Evolutionary conservation across 2,888 invertebrate genomes (phyloP).

Genomic region (Drosophila kambysellisi): DNA sequence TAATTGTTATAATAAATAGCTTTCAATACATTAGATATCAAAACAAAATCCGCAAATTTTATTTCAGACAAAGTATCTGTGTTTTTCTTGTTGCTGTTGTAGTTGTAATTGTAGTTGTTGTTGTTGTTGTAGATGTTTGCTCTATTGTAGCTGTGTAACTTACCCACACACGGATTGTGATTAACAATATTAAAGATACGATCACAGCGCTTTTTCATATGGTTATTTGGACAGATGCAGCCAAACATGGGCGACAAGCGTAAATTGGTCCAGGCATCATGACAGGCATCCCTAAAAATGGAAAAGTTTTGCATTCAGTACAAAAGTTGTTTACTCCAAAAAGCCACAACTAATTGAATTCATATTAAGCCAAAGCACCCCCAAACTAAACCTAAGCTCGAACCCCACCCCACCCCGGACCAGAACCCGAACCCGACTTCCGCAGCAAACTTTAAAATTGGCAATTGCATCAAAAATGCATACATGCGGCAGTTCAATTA

Average conservation of each 20-base stretch:
- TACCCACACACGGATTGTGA: slow-evolving; percentile 97
- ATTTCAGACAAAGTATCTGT: slow-evolving; percentile 35
- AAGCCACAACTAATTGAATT: slow-evolving; percentile 62
- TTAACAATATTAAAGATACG: slow-evolving; percentile 95
- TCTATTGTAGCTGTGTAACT: slow-evolving; percentile 85
- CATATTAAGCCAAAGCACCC: slow-evolving; percentile 38
- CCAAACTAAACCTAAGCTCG: slow-evolving; percentile 19
- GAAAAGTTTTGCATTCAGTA: slow-evolving; percentile 33
- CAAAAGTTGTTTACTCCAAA: slow-evolving; percentile 6
- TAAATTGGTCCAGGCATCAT: slow-evolving; percentile 94
- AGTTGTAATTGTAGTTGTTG: slow-evolving; percentile 38
- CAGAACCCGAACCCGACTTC: slow-evolving; percentile 54
- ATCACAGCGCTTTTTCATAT: slow-evolving; percentile 95
- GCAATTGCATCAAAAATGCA: slow-evolving; percentile 79
- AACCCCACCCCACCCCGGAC: background rate
- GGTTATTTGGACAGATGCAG: slow-evolving; percentile 96
- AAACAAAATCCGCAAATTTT: slow-evolving; percentile 42
- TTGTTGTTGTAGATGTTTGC: slow-evolving; percentile 38
- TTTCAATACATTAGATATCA: slow-evolving; percentile 28
- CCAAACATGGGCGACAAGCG: slow-evolving; percentile 95
- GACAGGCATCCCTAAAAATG: slow-evolving; percentile 90
- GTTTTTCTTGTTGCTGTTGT: slow-evolving; percentile 50
- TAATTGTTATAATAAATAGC: slow-evolving; percentile 21
- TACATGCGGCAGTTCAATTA: slow-evolving; percentile 77
- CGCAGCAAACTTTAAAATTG: slow-evolving; percentile 77